Base-by-base conservation (phyloP, 1,140 invertebrate genomes). In the Euborellia annulipes region DNA sequence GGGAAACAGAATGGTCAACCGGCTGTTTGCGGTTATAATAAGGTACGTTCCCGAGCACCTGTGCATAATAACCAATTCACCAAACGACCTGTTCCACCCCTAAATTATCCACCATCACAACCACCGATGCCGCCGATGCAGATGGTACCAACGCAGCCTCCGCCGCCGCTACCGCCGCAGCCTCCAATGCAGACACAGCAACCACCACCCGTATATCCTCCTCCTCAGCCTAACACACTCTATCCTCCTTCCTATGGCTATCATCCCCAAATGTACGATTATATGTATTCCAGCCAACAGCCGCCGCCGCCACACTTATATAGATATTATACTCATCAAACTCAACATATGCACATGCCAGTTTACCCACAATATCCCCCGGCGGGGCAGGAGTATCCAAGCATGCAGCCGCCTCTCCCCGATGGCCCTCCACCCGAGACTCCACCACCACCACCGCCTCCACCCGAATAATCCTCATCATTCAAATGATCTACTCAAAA, bases 1-100 rank as follows among this genome's bases (percentile, higher is more conserved):
- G 37, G 46, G 11, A 46, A 45, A 22, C 51, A 52, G 21, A 49
- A 51, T 27, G 49, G 49, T 40, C 47, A 43, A 16, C 37, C 42
- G 37, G 47, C 23, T 6, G 23, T 27, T 27, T 4, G 17, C 32
- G 17, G 30, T 37, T 36, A 47, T 11, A 17, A 40, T 21, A 43
- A 43, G 30, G 42, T 37, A 43, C 48, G 41, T 45, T 43, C 22
- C 18, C 27, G 44, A 13, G 32, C 38, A 17, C 18, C 13, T 16
- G 30, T 8, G 36, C 14, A 27, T 38, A 20, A 14, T 46, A 39
- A 36, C 43, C 27, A 21, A 21, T 36, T 19, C 47, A 49, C 23
- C 45, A 46, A 19, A 43, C 45, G 32, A 42, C 42, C 41, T 43
- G 30, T 17, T n/a, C 36, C 19, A 11, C 51, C 45, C n/a, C 45